A percentile compares a stretch with the other conserved stretches of the same genome.
Conservation (phyloP, 2,797 vertebrate species). For the Lycodopsis pacificus region DNA sequence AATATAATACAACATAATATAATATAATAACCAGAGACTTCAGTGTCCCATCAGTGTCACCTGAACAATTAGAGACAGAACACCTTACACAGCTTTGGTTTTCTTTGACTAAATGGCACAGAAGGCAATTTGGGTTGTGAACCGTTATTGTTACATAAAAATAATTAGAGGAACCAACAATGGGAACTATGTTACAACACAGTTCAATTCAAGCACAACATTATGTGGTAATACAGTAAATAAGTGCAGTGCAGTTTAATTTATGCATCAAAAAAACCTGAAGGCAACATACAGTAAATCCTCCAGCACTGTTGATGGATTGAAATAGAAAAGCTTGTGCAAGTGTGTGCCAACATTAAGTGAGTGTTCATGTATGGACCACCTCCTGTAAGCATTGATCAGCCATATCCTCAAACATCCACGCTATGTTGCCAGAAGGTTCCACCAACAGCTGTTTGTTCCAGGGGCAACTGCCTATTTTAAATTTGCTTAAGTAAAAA, state of each 20-base stretch:
- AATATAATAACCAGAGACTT: background rate
- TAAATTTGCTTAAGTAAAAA: constrained; percentile 94
- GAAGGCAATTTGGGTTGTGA: background rate
- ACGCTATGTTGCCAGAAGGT: constrained; percentile 89
- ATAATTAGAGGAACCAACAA: background rate
- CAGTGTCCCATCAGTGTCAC: background rate
- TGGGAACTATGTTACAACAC: background rate
- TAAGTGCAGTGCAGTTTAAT: background rate
- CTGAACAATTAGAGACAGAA: background rate
- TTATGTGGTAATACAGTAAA: constrained; percentile 5
- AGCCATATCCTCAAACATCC: constrained; percentile 83
- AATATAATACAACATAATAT: background rate
- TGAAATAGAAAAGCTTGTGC: constrained; percentile 15
- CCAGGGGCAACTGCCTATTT: constrained; percentile 91
- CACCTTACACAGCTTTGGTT: background rate
- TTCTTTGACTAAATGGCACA: background rate
- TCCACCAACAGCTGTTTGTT: constrained; percentile 95
- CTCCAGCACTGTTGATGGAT: background rate
- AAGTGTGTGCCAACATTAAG: constrained; percentile 35
- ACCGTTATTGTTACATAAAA: background rate
- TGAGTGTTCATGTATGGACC: constrained; percentile 56
- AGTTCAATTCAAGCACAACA: background rate
- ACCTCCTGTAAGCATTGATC: constrained; percentile 85
- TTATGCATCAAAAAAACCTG: background rate
- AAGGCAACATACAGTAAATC: constrained; percentile 16